Conservation (phyloP, 2,888 invertebrate genomes). For the Aelia acuminata region DNA sequence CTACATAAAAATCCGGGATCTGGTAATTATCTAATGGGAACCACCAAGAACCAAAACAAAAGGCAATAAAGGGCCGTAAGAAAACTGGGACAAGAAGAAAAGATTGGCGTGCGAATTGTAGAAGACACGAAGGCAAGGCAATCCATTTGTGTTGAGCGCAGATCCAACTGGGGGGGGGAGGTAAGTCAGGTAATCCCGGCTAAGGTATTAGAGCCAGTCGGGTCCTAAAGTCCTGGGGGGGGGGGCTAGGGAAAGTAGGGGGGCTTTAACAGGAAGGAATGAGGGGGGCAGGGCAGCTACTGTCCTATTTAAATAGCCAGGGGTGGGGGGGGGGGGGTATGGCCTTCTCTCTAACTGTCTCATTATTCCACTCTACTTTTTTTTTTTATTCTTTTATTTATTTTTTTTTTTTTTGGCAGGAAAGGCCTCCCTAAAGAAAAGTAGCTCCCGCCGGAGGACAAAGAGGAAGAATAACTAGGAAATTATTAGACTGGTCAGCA, state of each 20-base stretch:
- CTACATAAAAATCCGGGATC: too few relatives aligned
- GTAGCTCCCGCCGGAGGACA: neutral
- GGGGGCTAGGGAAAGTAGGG: neutral
- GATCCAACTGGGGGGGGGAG: too few relatives aligned
- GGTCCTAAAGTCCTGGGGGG: neutral
- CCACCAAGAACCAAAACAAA: neutral
- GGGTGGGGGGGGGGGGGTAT: too few relatives aligned
- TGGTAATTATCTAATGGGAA: neutral
- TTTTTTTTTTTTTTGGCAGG: neutral
- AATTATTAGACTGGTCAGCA: neutral
- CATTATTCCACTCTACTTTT: neutral
- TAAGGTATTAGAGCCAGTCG: neutral
- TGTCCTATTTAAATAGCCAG: neutral
- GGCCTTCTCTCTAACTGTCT: neutral
- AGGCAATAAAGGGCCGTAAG: neutral
- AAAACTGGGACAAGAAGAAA: neutral
- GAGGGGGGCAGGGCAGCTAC: too few relatives aligned
- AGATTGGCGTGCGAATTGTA: slow-evolving; percentile 4
- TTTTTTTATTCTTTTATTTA: neutral
- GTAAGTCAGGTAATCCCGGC: neutral
- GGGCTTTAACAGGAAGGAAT: neutral
- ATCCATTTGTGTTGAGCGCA: slow-evolving; percentile 25
- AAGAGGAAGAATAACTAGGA: neutral
- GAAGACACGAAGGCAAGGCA: neutral
- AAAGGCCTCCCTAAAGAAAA: neutral